Evolutionary conservation across 2,888 invertebrate genomes (phyloP), one percentile per base, ranked within the genome.

Genomic region (Leistus spinibarbis): DNA sequence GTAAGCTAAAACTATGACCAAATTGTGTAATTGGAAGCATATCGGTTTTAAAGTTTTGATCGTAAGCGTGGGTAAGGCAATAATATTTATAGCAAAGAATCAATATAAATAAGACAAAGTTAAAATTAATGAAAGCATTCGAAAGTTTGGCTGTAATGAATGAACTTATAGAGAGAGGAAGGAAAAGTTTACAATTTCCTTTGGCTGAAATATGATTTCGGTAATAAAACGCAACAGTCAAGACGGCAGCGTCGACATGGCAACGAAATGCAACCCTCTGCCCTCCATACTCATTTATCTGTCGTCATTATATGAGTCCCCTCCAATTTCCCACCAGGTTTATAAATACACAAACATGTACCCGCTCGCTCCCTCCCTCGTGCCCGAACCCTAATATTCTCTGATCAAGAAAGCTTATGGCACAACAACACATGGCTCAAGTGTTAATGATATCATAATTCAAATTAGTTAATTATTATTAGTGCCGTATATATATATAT

Each of bases 371-470:
- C 24, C 3, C 7, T 24, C 24, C 24, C 7, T 4, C 24, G 24
- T 24, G 3, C 24, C 40, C 40, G 40, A 40, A 40, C 40, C 40
- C 40, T 40, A 40, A 40, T 40, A 40, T 40, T 65, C 60, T 65
- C 56, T 64, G 71, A 71, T 71, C 71, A 54, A 54, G 65, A 23
- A 54, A 65, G 64, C 71, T 71, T 71, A 54, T 60, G 65, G 23
- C 71, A 24, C 80, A 79, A 79, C 79, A 82, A 81, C 83, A 83
- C 83, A 83, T 82, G 82, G 82, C 82, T 80, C 76, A 81, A 82
- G 81, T 83, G 83, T 81, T 83, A 82, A 83, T 82, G 83, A 82
- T 81, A 80, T 79, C 79, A 82, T 83, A 83, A 82, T 82, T 83
- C 81, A 83, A 80, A 71, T 80, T 81, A 82, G 83, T 82, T 83